Base-by-base conservation (phyloP, 2,888 invertebrate genomes). In the Agelastica alni region DNA sequence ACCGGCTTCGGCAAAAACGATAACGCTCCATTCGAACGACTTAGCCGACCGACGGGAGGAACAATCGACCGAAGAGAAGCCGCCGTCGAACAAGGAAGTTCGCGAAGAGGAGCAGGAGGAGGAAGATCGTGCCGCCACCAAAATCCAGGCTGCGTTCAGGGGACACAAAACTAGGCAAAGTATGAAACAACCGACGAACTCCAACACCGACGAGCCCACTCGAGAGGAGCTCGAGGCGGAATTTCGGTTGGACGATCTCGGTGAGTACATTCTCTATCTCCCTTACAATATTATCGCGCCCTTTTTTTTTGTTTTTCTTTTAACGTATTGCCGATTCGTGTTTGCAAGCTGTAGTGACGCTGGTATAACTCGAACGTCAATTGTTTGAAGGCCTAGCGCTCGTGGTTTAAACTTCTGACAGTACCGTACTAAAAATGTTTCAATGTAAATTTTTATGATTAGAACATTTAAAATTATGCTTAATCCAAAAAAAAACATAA, bases 111-210 rank as follows among this genome's bases (percentile, higher is more conserved):
- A 28, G 56, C 16, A 59, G 48, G 48, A 53, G 39, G 51, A 39
- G 36, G 61, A 60, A 60, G 82, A 83, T 58, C 79, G 84, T 61
- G 93, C 93, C 62, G 93, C 92, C 60, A 88, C 87, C 44, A 92
- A 89, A 81, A 93, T 93, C 79, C 93, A 94, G 76, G 93, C 93
- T 70, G 91, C 84, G 65, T 93, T 91, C 77, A 83, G 93, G 68
- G 91, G 91, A 51, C 91, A 92, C 75, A 82, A 87, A 81, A 85
- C 88, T 63, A 84, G 91, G 71, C 86, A 86, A 77, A 85, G 83
- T 59, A 87, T 88, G 84, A 88, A 87, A 81, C 85, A 87, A 70
- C 67, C 74, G 17, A 63, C 56, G 34, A 32, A 26, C 45, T 57
- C 70, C 70, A 56, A 69, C 72, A 57, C 43, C 10, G 20, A 18